Percentiles rank a stretch among this genome's conserved stretches.
phyloP scores from a whole-genome alignment of 2,888 invertebrate genomes.

The Acrocyrtus sp. region DNA sequence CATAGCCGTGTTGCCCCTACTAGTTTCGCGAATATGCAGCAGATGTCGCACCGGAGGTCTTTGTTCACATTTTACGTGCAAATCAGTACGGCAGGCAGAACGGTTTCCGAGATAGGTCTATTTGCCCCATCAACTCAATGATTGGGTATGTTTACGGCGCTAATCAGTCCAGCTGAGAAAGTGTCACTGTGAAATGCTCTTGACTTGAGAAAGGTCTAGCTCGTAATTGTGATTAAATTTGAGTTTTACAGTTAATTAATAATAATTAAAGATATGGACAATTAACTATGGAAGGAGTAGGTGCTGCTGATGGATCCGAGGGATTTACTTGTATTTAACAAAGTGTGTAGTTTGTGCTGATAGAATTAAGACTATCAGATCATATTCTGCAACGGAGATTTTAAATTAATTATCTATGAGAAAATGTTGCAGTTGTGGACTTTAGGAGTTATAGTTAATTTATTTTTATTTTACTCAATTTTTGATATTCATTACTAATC shows the following conservation, averaged over 20 bases:
- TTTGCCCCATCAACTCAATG: no score
- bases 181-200: no score
- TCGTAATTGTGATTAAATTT: no score
- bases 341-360: not conserved
- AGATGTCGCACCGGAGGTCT: no score
- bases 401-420: not conserved
- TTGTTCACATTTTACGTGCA: no score
- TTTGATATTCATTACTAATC: constrained; percentile 95
- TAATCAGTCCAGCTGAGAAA: constrained; percentile 16
- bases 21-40: no score
- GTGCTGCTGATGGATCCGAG: no score
- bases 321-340: not conserved
- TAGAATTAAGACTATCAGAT: not conserved
- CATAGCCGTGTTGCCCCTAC: no score
- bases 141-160: constrained; percentile 13
- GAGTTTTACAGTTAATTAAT: constrained; percentile 2
- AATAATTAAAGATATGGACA: not conserved
- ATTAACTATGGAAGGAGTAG: no score
- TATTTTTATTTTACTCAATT: constrained; percentile 82
- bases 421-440: constrained; percentile 61
- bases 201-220: no score
- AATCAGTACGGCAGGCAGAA: no score
- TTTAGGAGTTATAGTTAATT: constrained; percentile 75
- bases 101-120: no score
- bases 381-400: not conserved